Percentiles rank a stretch among this genome's conserved stretches.
phyloP scores from a whole-genome alignment of 2,888 invertebrate genomes.

The Ganaspis brasiliensis region DNA sequence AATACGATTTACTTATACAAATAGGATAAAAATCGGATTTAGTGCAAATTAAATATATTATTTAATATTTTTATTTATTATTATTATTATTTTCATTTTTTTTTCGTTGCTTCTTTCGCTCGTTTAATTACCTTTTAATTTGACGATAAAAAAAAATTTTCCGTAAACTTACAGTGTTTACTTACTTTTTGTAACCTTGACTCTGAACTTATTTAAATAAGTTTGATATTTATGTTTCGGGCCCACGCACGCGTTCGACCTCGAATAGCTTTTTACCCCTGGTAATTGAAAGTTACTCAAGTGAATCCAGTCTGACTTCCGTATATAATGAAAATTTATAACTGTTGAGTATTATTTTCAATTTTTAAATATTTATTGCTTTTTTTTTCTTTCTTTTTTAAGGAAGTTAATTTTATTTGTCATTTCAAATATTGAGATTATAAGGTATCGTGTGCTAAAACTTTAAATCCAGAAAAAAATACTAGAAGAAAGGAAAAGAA shows the following conservation, averaged over 20 bases:
- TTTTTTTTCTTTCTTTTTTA: background rate
- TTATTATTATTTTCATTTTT: background rate
- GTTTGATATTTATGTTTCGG: constrained; percentile 1
- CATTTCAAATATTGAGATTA: no score
- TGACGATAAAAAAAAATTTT: background rate
- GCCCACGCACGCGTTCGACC: background rate
- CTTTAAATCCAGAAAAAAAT: no score
- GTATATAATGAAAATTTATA: background rate
- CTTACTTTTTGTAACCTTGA: background rate
- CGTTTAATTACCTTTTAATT: no score
- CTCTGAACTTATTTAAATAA: background rate
- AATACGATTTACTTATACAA: no score
- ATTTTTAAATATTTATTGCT: background rate
- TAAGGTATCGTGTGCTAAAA: no score
- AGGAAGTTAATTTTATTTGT: no score
- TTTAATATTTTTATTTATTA: background rate
- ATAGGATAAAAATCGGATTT: no score
- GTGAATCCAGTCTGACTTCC: constrained; percentile 16
- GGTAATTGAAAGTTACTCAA: background rate
- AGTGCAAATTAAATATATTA: no score
- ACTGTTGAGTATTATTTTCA: background rate
- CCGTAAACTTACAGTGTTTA: background rate
- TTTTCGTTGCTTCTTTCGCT: no score
- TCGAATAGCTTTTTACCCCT: background rate
- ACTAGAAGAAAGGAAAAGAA: no score